phyloP scores from a whole-genome alignment of 64 coral and sea anemone genomes.

The Stylophora pistillata region DNA sequence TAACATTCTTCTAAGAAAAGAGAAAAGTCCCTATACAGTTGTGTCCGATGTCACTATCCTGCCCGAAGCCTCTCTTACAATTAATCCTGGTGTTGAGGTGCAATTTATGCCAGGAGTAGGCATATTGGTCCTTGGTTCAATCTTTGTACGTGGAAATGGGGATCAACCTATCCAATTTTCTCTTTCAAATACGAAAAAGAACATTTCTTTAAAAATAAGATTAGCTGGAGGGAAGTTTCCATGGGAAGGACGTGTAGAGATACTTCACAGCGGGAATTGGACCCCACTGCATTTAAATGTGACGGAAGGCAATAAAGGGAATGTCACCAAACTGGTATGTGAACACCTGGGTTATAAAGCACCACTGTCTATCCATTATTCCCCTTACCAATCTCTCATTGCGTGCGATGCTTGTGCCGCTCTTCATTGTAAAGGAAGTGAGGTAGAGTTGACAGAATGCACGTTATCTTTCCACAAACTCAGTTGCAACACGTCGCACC shows the following conservation, averaged over 20 bases:
- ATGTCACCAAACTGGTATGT: conserved; percentile 50
- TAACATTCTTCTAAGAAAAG: neutral
- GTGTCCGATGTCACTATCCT: conserved; percentile 70
- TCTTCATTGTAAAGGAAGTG: conserved; percentile 55
- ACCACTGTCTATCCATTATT: neutral
- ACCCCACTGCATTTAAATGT: conserved; percentile 40
- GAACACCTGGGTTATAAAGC: conserved; percentile 64
- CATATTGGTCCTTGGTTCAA: conserved; percentile 74
- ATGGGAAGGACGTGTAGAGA: conserved; percentile 64
- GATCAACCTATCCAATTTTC: conserved; percentile 49
- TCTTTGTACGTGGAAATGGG: conserved; percentile 65
- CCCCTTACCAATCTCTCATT: neutral
- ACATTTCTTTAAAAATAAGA: conserved; percentile 7
- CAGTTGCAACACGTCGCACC: neutral
- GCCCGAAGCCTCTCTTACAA: conserved; percentile 24
- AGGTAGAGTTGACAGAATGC: conserved; percentile 59
- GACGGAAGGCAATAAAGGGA: neutral
- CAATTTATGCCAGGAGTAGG: conserved; percentile 46
- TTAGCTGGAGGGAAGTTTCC: conserved; percentile 62
- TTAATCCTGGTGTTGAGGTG: conserved; percentile 71
- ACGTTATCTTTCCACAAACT: neutral
- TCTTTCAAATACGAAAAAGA: neutral
- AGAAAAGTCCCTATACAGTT: conserved; percentile 67
- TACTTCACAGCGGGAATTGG: conserved; percentile 53
- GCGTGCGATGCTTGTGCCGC: neutral